These are phyloP conservation scores for Chelonia mydas DNA, from an alignment of 2,797 vertebrate genomes.

Conservation along the genomic window DNA sequence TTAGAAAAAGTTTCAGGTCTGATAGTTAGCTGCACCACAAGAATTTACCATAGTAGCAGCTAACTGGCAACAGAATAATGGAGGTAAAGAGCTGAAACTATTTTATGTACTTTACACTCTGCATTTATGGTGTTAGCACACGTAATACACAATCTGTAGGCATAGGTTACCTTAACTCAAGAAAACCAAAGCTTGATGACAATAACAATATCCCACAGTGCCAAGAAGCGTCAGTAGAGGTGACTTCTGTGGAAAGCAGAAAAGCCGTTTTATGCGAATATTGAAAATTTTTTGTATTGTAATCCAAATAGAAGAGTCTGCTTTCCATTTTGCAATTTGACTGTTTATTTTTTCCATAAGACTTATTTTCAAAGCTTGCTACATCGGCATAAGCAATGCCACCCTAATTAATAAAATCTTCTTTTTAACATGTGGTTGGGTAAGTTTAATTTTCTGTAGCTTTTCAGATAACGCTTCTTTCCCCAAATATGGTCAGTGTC, in stretches of 20 bases:
- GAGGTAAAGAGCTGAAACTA: background rate
- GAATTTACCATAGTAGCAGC: background rate
- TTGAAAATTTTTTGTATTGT: background rate
- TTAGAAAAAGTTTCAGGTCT: background rate
- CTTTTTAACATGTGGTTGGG: background rate
- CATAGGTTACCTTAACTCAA: background rate
- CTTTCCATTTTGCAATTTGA: background rate
- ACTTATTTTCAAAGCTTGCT: background rate
- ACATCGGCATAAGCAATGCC: background rate
- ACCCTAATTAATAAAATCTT: background rate
- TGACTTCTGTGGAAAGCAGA: background rate
- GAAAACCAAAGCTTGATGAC: background rate
- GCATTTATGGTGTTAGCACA: background rate
- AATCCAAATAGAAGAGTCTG: background rate
- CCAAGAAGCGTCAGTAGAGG: background rate
- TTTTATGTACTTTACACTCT: background rate
- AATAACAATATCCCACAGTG: background rate
- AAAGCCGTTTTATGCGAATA: too few relatives aligned
- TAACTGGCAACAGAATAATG: background rate
- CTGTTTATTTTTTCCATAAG: background rate
- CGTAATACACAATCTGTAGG: too few relatives aligned
- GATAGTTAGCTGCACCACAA: rapidly evolving
- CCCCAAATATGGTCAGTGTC: background rate
- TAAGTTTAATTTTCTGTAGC: background rate
- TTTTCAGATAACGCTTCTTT: background rate